Conservation (phyloP, 2,888 invertebrate species). For the Drepana falcataria region DNA sequence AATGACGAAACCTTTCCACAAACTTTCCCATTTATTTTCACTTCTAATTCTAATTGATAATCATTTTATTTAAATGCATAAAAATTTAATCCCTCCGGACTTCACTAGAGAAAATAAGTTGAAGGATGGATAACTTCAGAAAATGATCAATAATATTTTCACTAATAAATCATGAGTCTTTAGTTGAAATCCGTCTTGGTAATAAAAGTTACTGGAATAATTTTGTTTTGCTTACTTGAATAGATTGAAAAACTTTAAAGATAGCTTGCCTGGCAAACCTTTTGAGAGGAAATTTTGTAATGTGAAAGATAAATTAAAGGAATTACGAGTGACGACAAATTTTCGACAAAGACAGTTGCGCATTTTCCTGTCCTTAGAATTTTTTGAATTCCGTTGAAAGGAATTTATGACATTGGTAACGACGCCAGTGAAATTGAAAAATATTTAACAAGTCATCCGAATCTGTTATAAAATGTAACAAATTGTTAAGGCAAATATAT, state of each 20-base stretch:
- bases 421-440: neutral
- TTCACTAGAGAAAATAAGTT: too few relatives aligned
- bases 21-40: too few relatives aligned
- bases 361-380: neutral
- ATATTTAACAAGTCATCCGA: too few relatives aligned
- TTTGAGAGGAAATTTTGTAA: slow-evolving; percentile 7
- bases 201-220: slow-evolving; percentile 1
- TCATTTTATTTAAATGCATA: too few relatives aligned
- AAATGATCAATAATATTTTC: too few relatives aligned
- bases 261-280: slow-evolving; percentile 7
- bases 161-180: too few relatives aligned
- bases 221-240: slow-evolving; percentile 9
- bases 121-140: too few relatives aligned
- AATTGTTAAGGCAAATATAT: too few relatives aligned
- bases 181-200: neutral
- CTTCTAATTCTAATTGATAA: too few relatives aligned
- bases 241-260: slow-evolving; percentile 31
- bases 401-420: neutral
- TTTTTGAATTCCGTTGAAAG: neutral
- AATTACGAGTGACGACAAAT: neutral
- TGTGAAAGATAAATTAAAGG: slow-evolving; percentile 7
- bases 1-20: too few relatives aligned
- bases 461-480: too few relatives aligned
- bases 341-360: neutral
- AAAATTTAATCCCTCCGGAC: too few relatives aligned